These are phyloP conservation scores for Lophotis ruficrista DNA, from an alignment of 2,113 vertebrate genomes.

Conservation along the genomic window DNA sequence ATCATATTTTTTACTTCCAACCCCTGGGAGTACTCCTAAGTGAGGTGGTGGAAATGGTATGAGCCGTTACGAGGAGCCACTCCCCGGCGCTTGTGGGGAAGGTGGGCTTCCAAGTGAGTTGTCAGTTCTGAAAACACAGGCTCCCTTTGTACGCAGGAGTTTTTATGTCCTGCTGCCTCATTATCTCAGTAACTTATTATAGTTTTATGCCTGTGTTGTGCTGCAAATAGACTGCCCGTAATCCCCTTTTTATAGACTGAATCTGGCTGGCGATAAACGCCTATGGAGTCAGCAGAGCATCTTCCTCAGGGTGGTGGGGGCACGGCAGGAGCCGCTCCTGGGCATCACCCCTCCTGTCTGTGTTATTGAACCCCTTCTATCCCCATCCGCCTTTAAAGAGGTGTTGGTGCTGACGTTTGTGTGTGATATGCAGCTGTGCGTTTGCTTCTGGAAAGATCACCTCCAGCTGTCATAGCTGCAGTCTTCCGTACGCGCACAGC, in stretches of 20 bases:
- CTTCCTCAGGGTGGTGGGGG: neutral
- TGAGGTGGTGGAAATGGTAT: accelerated
- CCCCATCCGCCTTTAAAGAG: neutral
- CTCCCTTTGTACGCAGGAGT: neutral
- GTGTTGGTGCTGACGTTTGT: neutral
- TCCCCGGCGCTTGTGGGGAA: neutral
- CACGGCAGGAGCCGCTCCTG: neutral
- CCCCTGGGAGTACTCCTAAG: neutral
- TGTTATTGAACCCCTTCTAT: neutral
- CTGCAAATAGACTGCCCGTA: constrained; percentile 43
- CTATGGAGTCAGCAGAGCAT: neutral
- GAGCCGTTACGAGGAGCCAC: neutral
- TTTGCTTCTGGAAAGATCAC: constrained; percentile 70
- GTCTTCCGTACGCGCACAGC: neutral
- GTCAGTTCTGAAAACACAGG: neutral
- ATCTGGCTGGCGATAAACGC: neutral
- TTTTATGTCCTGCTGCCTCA: constrained; percentile 37
- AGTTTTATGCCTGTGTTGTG: constrained; percentile 34
- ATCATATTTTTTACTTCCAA: neutral
- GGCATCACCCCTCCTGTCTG: neutral
- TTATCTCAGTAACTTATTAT: constrained; percentile 45
- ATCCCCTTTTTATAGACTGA: constrained; percentile 48
- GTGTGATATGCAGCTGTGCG: constrained; percentile 23
- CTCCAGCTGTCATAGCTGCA: neutral
- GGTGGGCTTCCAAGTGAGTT: neutral